phyloP scores from a whole-genome alignment of 2,888 invertebrate species.

The Trypoxylon attenuatum region DNA sequence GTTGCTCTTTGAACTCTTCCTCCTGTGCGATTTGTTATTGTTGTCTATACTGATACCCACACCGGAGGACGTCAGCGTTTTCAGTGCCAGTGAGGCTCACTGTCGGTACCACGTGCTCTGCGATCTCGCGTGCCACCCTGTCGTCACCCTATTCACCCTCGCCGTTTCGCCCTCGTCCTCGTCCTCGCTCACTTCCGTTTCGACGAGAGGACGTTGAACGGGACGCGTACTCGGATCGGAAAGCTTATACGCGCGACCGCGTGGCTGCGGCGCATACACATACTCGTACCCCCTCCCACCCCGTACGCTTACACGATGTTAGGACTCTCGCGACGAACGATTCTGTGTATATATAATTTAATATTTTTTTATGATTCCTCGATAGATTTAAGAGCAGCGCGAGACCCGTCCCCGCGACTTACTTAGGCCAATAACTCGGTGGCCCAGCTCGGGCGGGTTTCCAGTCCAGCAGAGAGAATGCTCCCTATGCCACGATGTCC shows the following conservation, averaged over 20 bases:
- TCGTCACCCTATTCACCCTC: neutral
- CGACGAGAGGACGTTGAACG: too few species aligned
- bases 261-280: neutral
- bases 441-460: too few species aligned
- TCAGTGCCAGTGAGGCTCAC: constrained; percentile 47
- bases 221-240: neutral
- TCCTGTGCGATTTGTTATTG: constrained; percentile 43
- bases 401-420: too few species aligned
- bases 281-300: neutral
- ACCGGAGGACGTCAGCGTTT: constrained; percentile 42
- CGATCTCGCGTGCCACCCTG: neutral
- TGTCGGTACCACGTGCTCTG: too few species aligned
- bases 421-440: too few species aligned
- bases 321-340: neutral
- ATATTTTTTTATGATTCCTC: neutral
- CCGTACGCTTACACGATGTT: too few species aligned
- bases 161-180: neutral
- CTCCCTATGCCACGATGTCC: too few species aligned
- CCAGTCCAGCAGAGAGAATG: too few species aligned
- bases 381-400: neutral
- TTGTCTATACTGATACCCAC: constrained; percentile 44
- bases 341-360: neutral
- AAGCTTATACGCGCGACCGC: neutral
- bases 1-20: constrained; percentile 38
- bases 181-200: too few species aligned